These are phyloP conservation scores for Capitulum mitella DNA, from an alignment of 2,888 invertebrate species.

Conservation along the genomic window DNA sequence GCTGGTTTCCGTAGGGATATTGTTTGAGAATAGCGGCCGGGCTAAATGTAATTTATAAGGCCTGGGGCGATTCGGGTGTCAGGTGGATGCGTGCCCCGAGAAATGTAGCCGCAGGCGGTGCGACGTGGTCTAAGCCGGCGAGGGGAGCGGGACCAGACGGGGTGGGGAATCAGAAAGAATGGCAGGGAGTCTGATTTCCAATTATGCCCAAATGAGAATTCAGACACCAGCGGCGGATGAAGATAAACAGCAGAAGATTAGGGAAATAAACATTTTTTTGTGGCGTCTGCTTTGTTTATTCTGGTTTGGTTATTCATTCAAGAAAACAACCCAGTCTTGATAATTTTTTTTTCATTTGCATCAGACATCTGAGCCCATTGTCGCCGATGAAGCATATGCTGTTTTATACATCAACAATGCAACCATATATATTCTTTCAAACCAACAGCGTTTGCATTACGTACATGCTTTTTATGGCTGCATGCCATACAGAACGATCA, in stretches of 20 bases:
- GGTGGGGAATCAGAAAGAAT: not conserved
- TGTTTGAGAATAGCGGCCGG: constrained; percentile 4
- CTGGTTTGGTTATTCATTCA: too few relatives aligned
- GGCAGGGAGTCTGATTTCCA: not conserved
- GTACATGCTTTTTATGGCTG: too few relatives aligned
- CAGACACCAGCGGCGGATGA: not conserved
- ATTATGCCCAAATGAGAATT: not conserved
- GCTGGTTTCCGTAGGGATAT: constrained; percentile 12
- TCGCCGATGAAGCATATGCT: too few relatives aligned
- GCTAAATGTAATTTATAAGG: constrained; percentile 4
- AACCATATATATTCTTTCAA: too few relatives aligned
- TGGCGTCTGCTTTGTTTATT: too few relatives aligned
- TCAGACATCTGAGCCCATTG: too few relatives aligned
- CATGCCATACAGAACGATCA: too few relatives aligned
- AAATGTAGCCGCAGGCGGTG: not conserved
- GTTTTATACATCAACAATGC: too few relatives aligned
- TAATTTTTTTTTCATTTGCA: too few relatives aligned
- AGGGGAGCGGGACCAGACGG: not conserved
- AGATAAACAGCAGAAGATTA: not conserved
- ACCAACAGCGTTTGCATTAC: too few relatives aligned
- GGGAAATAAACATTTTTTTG: too few relatives aligned
- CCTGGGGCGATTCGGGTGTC: not conserved
- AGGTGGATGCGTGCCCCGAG: not conserved
- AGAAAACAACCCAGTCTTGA: too few relatives aligned
- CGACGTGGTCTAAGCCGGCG: not conserved